Conservation (phyloP, 2,797 vertebrate species). For the Micropoecilia bifurca region DNA sequence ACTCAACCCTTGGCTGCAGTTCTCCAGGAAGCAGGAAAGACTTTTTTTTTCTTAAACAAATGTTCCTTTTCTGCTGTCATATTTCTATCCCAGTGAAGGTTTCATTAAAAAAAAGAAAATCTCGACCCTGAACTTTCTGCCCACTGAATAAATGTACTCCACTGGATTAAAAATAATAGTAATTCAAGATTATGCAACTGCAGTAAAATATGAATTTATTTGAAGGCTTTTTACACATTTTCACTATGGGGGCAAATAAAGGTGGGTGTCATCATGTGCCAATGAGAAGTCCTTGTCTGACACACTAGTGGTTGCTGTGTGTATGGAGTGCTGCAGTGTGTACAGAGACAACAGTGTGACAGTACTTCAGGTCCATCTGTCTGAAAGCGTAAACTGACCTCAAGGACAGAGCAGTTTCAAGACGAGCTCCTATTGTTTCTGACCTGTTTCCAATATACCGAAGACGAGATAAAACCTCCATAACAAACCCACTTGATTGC, state of each 20-base stretch:
- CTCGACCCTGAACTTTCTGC: neutral
- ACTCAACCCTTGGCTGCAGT: neutral
- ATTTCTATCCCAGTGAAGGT: neutral
- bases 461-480: conserved; percentile 44
- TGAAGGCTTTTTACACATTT: neutral
- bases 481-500: conserved; percentile 29
- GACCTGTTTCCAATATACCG: conserved; percentile 55
- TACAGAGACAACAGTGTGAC: conserved; percentile 80
- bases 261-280: conserved; percentile 1
- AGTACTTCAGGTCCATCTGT: conserved; percentile 70
- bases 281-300: conserved; percentile 42
- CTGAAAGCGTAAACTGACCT: conserved; percentile 70
- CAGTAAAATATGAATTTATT: neutral
- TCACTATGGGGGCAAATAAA: neutral
- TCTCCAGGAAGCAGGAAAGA: neutral
- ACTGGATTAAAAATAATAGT: neutral
- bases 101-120: neutral
- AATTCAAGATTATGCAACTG: neutral
- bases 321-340: conserved; percentile 66
- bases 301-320: conserved; percentile 39
- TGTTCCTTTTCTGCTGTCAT: neutral
- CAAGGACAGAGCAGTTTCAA: conserved; percentile 68
- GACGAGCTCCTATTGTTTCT: conserved; percentile 63
- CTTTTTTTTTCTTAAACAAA: neutral
- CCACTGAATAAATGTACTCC: neutral